Evolutionary conservation across 1,140 invertebrate genomes (phyloP).

Genomic region (Paralvinella palmiformis): DNA sequence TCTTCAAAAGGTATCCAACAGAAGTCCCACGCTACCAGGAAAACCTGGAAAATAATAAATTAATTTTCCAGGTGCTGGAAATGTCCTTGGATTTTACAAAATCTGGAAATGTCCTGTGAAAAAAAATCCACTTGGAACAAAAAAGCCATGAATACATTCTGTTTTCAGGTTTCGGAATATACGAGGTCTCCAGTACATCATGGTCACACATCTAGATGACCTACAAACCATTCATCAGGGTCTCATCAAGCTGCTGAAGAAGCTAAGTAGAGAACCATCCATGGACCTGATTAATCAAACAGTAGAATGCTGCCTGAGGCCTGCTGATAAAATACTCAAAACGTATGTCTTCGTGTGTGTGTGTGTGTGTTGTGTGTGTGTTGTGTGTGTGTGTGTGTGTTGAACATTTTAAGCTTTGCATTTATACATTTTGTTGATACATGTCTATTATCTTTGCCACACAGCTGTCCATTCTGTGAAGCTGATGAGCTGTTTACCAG

Average conservation of each 20-base stretch:
- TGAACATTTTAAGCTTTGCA: too few relatives aligned
- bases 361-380: too few relatives aligned
- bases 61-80: too few relatives aligned
- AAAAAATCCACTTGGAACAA: too few relatives aligned
- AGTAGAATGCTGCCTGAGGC: constrained; percentile 63
- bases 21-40: too few relatives aligned
- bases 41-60: too few relatives aligned
- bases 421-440: too few relatives aligned
- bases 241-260: constrained; percentile 29
- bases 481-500: constrained; percentile 40
- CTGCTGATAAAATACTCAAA: constrained; percentile 38
- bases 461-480: constrained; percentile 48
- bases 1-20: too few relatives aligned
- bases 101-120: too few relatives aligned
- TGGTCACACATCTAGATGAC: constrained; percentile 49
- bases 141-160: too few relatives aligned
- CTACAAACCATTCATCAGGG: constrained; percentile 45
- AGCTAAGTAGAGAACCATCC: constrained; percentile 26
- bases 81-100: too few relatives aligned
- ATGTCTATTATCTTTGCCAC: constrained; percentile 20
- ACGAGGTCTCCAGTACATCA: constrained; percentile 47
- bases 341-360: constrained; percentile 23
- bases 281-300: constrained; percentile 55
- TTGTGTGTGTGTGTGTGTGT: too few relatives aligned
- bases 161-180: constrained; percentile 40